Conservation (phyloP, 2,888 invertebrate genomes). For the Endomychus coccineus region DNA sequence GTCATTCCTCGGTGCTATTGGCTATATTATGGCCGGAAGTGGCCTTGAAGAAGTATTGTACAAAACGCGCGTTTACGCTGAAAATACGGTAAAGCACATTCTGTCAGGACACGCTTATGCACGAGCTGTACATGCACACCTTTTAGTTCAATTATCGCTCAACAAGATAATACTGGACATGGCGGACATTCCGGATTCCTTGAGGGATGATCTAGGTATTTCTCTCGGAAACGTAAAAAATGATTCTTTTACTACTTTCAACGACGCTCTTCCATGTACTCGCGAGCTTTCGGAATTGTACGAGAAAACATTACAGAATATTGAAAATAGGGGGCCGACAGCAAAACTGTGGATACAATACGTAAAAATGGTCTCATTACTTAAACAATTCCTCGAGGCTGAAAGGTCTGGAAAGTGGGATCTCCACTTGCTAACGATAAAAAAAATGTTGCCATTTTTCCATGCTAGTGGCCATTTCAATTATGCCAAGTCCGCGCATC, state of each 20-base stretch:
- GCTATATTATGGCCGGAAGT: conserved; percentile 36
- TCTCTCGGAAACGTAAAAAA: too few relatives aligned
- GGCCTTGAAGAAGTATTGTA: conserved; percentile 32
- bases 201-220: too few relatives aligned
- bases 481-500: conserved; percentile 31
- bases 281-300: too few relatives aligned
- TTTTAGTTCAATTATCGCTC: too few relatives aligned
- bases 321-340: conserved; percentile 23
- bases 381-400: conserved; percentile 1
- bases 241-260: too few relatives aligned
- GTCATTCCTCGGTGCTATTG: conserved; percentile 35
- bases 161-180: too few relatives aligned
- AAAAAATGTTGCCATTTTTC: conserved; percentile 15
- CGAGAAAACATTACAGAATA: too few relatives aligned
- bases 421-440: conserved; percentile 9
- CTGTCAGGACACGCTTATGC: conserved; percentile 24
- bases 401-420: conserved; percentile 7
- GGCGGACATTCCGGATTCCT: too few relatives aligned
- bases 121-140: conserved; percentile 23
- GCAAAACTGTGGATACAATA: conserved; percentile 27
- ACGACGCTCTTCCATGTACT: too few relatives aligned
- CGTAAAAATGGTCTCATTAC: conserved; percentile 14
- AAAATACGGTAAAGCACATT: conserved; percentile 25
- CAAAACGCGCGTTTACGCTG: conserved; percentile 28
- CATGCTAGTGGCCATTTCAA: conserved; percentile 31